Percentiles rank a stretch among this genome's conserved stretches.
These are phyloP conservation scores for Poecile atricapillus DNA, from an alignment of 2,113 vertebrate genomes.

Conservation along the genomic window DNA sequence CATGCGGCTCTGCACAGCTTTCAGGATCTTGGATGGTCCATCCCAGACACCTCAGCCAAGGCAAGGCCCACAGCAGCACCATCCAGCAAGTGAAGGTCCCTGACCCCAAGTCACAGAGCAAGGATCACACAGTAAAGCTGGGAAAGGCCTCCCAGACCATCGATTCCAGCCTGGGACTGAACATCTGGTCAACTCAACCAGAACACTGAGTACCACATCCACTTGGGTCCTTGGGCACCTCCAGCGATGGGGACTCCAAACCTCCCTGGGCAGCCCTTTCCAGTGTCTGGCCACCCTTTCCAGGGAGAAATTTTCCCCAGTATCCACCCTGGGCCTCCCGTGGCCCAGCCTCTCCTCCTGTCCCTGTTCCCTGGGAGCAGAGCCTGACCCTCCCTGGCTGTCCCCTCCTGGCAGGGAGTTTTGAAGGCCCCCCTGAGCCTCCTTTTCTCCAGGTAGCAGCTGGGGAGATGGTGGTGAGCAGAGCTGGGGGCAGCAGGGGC, in stretches of 20 bases:
- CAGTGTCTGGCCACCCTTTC: rapidly evolving
- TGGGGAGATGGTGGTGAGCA: not conserved
- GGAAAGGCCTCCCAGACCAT: not conserved
- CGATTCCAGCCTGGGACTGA: not conserved
- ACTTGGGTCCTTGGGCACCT: not conserved
- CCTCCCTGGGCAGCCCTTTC: not conserved
- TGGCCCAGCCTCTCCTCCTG: not conserved
- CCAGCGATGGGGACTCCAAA: not conserved
- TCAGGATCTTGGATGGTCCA: not conserved
- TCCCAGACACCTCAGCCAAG: not conserved
- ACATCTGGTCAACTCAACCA: not conserved
- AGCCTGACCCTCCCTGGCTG: not conserved
- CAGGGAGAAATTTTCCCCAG: rapidly evolving
- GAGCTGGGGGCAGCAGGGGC: not conserved
- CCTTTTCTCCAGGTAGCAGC: not conserved
- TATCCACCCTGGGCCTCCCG: rapidly evolving
- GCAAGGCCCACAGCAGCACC: not conserved
- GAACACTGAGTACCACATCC: not conserved
- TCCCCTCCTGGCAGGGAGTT: not conserved
- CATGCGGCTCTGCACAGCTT: rapidly evolving
- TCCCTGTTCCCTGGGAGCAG: not conserved
- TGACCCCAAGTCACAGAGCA: not conserved
- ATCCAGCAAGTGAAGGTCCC: not conserved
- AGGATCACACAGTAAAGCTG: not conserved
- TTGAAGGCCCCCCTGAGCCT: not conserved